Base-by-base conservation (phyloP, 1,140 invertebrate species). In the Drosophila yakuba region DNA sequence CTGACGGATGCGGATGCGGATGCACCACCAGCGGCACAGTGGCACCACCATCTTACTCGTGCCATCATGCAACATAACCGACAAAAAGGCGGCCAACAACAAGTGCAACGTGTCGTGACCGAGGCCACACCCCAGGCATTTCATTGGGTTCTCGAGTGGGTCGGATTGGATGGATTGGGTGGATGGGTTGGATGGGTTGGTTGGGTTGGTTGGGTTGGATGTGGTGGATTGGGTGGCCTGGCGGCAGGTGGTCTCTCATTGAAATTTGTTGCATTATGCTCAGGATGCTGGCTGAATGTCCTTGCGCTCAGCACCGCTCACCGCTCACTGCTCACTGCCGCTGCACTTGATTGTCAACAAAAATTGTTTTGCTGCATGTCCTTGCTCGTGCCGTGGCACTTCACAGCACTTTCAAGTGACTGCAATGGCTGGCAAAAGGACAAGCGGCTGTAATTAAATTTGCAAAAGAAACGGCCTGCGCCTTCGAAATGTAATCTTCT, bases 211-310 rank as follows among this genome's bases (percentile, higher is more conserved):
- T 8, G 2, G 48, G 48, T 25, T 28, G 47, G 48, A 20, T 20
- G 20, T 20, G 32, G 23, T 14, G 44, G 48, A 3, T 8, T 6
- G 48, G 48, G 47, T 48, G 47, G 48, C 48, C 12, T 59, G 76
- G 57, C 60, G 76, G 78, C 73, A 64, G 78, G 66, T 73, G 74
- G 80, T 66, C 69, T 58, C 82, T 74, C 84, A 88, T 85, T 88
- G 81, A 85, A 85, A 85, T 86, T 85, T 86, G 81, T 85, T 86
- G 64, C 81, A 85, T 86, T 85, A 85, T 85, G 60, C 78, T 85
- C 51, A 63, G 73, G 51, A 78, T 74, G 82, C 74, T 86, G 36
- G 52, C 48, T 48, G 52, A 58, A 71, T 68, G 82, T 82, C 82
- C 82, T 85, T 85, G 83, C 55, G 63, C 54, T 68, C 58, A 52